A percentile compares a stretch with the other conserved stretches of the same genome.
phyloP scores from a whole-genome alignment of 1,140 invertebrate species.

The Tetramorium simillimum region DNA sequence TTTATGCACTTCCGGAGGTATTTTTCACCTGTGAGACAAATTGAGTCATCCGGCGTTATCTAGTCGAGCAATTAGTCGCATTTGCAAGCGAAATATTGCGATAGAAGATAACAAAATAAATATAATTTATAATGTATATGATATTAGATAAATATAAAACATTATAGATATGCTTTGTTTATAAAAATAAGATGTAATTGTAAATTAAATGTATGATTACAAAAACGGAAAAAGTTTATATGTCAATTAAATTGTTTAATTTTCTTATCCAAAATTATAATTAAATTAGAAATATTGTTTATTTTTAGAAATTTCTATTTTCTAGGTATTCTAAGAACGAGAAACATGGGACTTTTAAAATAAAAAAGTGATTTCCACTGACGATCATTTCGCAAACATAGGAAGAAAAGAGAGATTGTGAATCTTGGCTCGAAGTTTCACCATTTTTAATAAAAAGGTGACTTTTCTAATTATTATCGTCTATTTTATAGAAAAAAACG shows the following conservation, averaged over 20 bases:
- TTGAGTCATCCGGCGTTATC: background rate
- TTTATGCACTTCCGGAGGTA: background rate
- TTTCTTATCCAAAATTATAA: background rate
- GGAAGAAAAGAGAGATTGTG: constrained; percentile 5
- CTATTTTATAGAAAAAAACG: background rate
- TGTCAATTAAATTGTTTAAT: background rate
- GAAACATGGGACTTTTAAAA: background rate
- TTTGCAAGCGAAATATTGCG: background rate
- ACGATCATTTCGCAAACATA: background rate
- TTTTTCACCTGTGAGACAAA: background rate
- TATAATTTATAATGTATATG: background rate
- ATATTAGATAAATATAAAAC: background rate
- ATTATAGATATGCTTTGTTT: background rate
- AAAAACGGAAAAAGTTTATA: background rate
- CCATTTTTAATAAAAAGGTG: background rate
- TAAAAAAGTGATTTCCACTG: background rate
- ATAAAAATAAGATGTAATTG: background rate
- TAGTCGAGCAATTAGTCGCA: background rate
- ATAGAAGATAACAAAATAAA: background rate
- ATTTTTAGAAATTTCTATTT: background rate
- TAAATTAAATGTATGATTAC: background rate
- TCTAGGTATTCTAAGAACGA: background rate
- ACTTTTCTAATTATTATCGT: background rate
- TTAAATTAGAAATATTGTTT: background rate
- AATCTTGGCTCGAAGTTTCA: background rate